Base-by-base conservation (phyloP, 2,888 invertebrate genomes). In the Zele albiditarsus region DNA sequence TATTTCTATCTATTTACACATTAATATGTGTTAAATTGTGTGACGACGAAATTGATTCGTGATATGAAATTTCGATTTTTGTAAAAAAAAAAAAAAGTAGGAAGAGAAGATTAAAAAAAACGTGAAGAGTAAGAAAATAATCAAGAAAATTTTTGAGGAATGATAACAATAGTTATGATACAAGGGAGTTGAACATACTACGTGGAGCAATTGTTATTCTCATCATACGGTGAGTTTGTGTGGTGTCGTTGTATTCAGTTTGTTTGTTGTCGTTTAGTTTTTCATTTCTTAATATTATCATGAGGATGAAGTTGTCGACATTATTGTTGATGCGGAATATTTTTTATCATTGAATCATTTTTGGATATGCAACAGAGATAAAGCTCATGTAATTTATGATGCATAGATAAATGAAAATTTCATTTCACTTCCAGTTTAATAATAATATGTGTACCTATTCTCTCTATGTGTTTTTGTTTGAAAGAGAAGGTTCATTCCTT, bases 141-240 rank as follows among this genome's bases (percentile, higher is more conserved):
- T 46, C 25, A 16, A 60, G 33, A 33, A 53, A 63, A 23, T 72
- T 42, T 38, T 10, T 69, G 63, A 53, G 49, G 28, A 69, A 58
- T 25, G 16, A 57, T 42, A 60, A 65, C 16, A 23, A 4, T 28
- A 58, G 4, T 57, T 31, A 33, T 66, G 6, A 57, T 57, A 25
- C 46, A 27, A 38, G 46, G 68, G n/a, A 65, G 38, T 65, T 72
- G 63, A 63, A 68, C 23, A n/a, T 27, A 49, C 2, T 38, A 28
- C 23, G 25, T 49, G 20, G 49, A 38, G 31, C 58, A 38, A 73
- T 73, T 73, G 63, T 69, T 33, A 69, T 74, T 63, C 63, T 23
- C 23, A 53, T 69, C 69, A 27, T 68, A 69, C 31, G 62, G 74
- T 74, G 69, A 74, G 74, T 71, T 27, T 28, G 14, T 63, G 12